A percentile compares a stretch with the other conserved stretches of the same genome.
Conservation (phyloP, 2,888 invertebrate genomes). For the Brachyopa scutellaris region DNA sequence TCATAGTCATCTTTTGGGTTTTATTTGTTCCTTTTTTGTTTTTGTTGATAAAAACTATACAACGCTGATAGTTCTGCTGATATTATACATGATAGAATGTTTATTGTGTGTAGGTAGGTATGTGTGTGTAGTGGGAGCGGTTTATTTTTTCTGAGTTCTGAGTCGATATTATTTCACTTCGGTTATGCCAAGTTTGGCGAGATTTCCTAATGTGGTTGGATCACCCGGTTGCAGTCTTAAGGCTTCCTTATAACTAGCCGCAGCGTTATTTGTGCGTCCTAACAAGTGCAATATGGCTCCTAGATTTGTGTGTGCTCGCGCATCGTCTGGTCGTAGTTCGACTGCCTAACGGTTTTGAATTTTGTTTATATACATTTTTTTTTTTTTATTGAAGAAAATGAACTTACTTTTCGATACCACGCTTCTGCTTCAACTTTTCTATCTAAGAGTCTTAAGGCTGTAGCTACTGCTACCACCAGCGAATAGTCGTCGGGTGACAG, state of each 20-base stretch:
- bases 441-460: constrained; percentile 91
- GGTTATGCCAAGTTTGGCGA: constrained; percentile 86
- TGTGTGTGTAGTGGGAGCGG: constrained; percentile 49
- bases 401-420: constrained; percentile 90
- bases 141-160: constrained; percentile 51
- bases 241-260: constrained; percentile 92
- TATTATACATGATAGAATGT: constrained; percentile 65
- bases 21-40: constrained; percentile 26
- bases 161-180: constrained; percentile 76
- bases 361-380: background rate
- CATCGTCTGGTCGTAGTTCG: constrained; percentile 86
- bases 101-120: constrained; percentile 43
- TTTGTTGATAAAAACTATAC: constrained; percentile 57
- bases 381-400: background rate
- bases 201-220: constrained; percentile 92
- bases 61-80: constrained; percentile 67
- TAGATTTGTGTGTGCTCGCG: constrained; percentile 95
- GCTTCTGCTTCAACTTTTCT: constrained; percentile 91
- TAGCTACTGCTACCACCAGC: constrained; percentile 93
- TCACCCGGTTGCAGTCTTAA: constrained; percentile 94
- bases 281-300: constrained; percentile 97
- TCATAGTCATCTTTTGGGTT: constrained; percentile 43
- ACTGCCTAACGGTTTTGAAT: constrained; percentile 78
- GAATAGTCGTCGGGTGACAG: constrained; percentile 91
- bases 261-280: constrained; percentile 94